Percentiles rank a stretch among this genome's conserved stretches.
Conservation (phyloP, 2,888 invertebrate genomes). For the Exocentrus adspersus region DNA sequence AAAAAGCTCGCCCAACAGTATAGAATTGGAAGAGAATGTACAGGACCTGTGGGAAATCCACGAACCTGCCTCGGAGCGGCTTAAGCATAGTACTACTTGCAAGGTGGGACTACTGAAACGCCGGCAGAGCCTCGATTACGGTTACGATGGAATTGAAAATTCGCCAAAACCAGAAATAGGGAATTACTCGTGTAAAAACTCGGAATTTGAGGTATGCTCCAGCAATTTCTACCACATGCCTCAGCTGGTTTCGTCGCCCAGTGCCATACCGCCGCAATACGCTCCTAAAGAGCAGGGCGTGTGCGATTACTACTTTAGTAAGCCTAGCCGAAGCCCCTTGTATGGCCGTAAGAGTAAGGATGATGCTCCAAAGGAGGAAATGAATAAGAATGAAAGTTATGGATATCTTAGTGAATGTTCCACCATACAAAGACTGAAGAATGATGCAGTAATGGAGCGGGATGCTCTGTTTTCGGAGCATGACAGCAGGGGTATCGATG, state of each 20-base stretch:
- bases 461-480: conserved; percentile 43
- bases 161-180: conserved; percentile 40
- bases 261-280: conserved; percentile 55
- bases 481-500: conserved; percentile 49
- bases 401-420: conserved; percentile 39
- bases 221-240: conserved; percentile 53
- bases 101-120: conserved; percentile 56
- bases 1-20: conserved; percentile 60
- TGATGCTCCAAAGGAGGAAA: conserved; percentile 12
- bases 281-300: conserved; percentile 53
- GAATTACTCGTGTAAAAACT: conserved; percentile 32
- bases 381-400: conserved; percentile 24
- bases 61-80: conserved; percentile 50
- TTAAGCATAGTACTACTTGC: conserved; percentile 54
- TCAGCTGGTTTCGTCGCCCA: conserved; percentile 52
- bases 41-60: conserved; percentile 59
- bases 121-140: conserved; percentile 51
- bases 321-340: conserved; percentile 52
- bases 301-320: conserved; percentile 55
- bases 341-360: conserved; percentile 51
- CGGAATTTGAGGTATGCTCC: conserved; percentile 53
- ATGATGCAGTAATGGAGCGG: conserved; percentile 46
- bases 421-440: conserved; percentile 53
- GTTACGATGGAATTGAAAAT: conserved; percentile 48
- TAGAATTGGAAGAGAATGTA: conserved; percentile 58